phyloP scores from a whole-genome alignment of 2,888 invertebrate genomes.

The Melanophora roralis region DNA sequence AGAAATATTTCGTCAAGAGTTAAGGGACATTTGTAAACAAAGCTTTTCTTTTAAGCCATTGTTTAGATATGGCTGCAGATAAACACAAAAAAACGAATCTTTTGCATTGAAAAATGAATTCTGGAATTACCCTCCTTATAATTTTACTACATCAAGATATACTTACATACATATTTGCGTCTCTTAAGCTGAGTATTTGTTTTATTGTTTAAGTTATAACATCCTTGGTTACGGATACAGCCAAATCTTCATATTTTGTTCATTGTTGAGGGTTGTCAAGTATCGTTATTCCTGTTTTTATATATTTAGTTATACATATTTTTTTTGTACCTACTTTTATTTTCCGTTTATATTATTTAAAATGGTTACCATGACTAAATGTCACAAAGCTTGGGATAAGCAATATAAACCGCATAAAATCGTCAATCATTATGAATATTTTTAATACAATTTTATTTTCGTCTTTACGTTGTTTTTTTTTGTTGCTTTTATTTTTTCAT shows the following conservation, averaged over 20 bases:
- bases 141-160: no score
- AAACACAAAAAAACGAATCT: no score
- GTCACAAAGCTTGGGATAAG: slow-evolving; percentile 12
- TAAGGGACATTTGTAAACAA: no score
- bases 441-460: slow-evolving; percentile 17
- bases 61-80: no score
- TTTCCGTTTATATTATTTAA: not conserved
- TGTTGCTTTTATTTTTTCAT: not conserved
- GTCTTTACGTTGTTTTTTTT: not conserved
- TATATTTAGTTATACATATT: not conserved
- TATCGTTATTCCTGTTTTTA: not conserved
- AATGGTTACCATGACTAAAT: slow-evolving; percentile 21
- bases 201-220: not conserved
- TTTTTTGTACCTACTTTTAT: not conserved
- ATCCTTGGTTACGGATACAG: slow-evolving; percentile 3
- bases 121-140: not conserved
- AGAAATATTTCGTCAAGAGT: no score
- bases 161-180: not conserved
- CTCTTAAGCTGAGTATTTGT: not conserved
- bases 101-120: not conserved
- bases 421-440: slow-evolving; percentile 52
- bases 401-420: slow-evolving; percentile 29
- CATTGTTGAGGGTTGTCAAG: slow-evolving; percentile 32
- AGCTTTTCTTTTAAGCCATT: no score
- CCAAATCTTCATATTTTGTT: slow-evolving; percentile 14